Base-by-base conservation (phyloP, 2,113 vertebrate genomes). In the Sporophila hypoxantha region DNA sequence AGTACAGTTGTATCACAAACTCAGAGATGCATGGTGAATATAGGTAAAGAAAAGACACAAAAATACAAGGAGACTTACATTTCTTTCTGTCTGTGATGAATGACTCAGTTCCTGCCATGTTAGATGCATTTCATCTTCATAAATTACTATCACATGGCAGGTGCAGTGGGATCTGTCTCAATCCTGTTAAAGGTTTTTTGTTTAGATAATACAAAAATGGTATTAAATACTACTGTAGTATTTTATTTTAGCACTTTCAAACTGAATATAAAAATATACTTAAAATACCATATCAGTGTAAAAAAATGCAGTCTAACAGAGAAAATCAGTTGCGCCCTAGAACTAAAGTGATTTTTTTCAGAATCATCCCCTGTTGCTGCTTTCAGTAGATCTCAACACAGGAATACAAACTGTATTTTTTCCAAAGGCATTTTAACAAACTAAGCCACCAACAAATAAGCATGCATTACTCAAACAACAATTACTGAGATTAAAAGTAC, bases 111-210 rank as follows among this genome's bases (percentile, higher is more conserved):
- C 44, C 82, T 92, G 82, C 69, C 76, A 71, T 4, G 20, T 65
- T 71, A 92, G 61, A 89, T 77, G 42, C 56, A 85, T 82, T 90
- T 92, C 61, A 93, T 81, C 75, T 76, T 81, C 87, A 79, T 62
- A 73, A 87, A 85, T 79, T 74, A 88, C 56, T 18, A 76, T 64
- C 64, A 67, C 11, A 15, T 34, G 41, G 17, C 68, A 91, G 68
- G 37, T 80, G 36, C 78, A 77, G 53, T 30, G 65, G 60, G 68
- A 89, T 70, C 42, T 64, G 14, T 49, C 56, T 67, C 8, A 2
- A 80, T 80, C 14, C 49, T 67, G 29, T 20, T 82, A 60, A 56
- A 55, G 26, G 21, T 59, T 93, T 78, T 57, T 57, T 66, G 21
- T 90, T 78, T 57, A 55, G 22, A 27, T 47, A 68, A 42, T 57